Percentiles rank a stretch among this genome's conserved stretches.
phyloP scores from a whole-genome alignment of 2,113 vertebrate genomes.

The Lepidothrix coronata region DNA sequence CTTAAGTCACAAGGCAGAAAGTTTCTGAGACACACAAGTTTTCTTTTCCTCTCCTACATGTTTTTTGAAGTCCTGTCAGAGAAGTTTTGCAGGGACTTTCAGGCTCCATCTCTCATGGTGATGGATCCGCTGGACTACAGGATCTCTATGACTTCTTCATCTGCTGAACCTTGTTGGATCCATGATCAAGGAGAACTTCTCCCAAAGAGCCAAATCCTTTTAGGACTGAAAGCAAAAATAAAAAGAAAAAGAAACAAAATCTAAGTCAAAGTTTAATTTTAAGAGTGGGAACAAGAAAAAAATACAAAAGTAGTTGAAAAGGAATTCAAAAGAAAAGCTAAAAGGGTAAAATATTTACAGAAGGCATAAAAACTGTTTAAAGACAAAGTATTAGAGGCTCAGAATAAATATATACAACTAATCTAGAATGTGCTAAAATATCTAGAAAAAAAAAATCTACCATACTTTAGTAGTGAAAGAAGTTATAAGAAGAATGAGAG shows the following conservation, averaged over 20 bases:
- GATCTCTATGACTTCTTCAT: not conserved
- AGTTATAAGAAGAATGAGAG: conserved; percentile 35
- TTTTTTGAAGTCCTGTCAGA: not conserved
- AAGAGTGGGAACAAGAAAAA: conserved; percentile 48
- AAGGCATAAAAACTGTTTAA: conserved; percentile 55
- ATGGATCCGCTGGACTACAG: not conserved
- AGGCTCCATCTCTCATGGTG: rapidly evolving
- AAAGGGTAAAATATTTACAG: conserved; percentile 57
- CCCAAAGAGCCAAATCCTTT: not conserved
- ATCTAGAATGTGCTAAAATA: conserved; percentile 54
- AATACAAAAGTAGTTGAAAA: conserved; percentile 41
- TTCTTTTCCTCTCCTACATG: not conserved
- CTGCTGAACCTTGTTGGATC: not conserved
- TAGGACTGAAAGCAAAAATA: not conserved
- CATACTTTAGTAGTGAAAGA: conserved; percentile 33
- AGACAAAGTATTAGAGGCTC: conserved; percentile 39
- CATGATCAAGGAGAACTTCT: not conserved
- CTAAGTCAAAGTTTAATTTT: conserved; percentile 2
- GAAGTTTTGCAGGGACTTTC: not conserved
- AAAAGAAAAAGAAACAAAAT: not conserved
- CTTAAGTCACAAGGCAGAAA: not conserved
- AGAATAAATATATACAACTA: conserved; percentile 41
- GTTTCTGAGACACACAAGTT: not conserved
- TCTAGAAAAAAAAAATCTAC: not conserved
- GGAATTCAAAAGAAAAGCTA: conserved; percentile 54